A percentile compares a stretch with the other conserved stretches of the same genome.
Evolutionary conservation across 2,113 vertebrate species (phyloP).

Genomic region (Callaeas wilsoni): DNA sequence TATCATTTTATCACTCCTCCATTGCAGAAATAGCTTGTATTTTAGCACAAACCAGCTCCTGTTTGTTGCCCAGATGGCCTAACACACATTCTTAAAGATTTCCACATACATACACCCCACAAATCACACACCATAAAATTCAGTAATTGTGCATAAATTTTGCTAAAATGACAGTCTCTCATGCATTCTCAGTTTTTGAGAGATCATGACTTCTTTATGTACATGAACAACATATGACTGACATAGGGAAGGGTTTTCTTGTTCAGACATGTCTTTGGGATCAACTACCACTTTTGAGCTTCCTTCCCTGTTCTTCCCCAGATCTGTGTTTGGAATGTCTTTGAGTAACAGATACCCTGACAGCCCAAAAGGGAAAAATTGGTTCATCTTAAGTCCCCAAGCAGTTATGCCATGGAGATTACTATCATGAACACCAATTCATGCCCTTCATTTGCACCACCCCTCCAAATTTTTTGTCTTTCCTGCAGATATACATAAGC

Average conservation of each 20-base stretch:
- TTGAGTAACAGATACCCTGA: not conserved
- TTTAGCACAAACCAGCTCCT: not conserved
- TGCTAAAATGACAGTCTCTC: not conserved
- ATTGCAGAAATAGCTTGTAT: not conserved
- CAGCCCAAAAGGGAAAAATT: not conserved
- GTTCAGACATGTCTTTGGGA: not conserved
- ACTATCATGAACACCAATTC: not conserved
- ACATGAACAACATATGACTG: not conserved
- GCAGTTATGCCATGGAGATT: not conserved
- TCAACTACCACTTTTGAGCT: not conserved
- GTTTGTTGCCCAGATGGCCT: not conserved
- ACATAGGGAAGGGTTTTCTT: not conserved
- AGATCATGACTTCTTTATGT: not conserved
- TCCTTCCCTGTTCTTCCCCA: not conserved
- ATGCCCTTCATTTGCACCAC: not conserved
- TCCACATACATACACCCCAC: not conserved
- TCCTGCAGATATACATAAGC: not conserved
- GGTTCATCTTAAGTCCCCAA: not conserved
- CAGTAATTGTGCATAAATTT: not conserved
- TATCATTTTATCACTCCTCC: constrained; percentile 27
- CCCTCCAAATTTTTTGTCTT: not conserved
- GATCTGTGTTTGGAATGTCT: not conserved
- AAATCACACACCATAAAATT: constrained; percentile 27
- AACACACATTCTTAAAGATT: not conserved
- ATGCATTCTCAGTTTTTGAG: not conserved